A percentile compares a stretch with the other conserved stretches of the same genome.
phyloP scores from a whole-genome alignment of 64 coral and sea anemone species.

The Hydrozoanthus tunicans region DNA sequence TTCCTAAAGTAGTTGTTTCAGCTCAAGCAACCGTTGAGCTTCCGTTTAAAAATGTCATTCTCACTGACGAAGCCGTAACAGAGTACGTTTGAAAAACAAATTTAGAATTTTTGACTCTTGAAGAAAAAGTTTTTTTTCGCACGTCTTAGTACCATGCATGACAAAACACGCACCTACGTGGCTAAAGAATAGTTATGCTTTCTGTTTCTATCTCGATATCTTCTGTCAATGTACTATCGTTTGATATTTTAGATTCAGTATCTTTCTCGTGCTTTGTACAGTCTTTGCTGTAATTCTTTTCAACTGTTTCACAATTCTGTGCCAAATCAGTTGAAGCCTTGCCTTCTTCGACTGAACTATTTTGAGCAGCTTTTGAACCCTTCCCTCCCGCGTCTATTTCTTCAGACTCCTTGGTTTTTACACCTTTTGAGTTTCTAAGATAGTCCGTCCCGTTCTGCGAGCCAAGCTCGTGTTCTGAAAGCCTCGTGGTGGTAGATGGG shows the following conservation, averaged over 20 bases:
- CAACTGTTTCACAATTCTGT: background rate
- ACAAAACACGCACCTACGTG: too few relatives aligned
- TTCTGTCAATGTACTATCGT: constrained; percentile 10
- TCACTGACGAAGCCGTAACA: too few relatives aligned
- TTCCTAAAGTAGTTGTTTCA: too few relatives aligned
- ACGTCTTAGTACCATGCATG: too few relatives aligned
- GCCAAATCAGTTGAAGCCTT: background rate
- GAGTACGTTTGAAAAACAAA: too few relatives aligned
- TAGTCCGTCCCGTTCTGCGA: background rate
- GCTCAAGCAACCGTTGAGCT: too few relatives aligned
- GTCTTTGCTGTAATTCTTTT: background rate
- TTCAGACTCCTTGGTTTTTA: background rate
- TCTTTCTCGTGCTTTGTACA: background rate
- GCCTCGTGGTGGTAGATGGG: background rate
- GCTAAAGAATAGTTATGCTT: too few relatives aligned
- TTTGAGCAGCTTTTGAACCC: background rate
- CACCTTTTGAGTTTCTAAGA: background rate
- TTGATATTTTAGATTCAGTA: constrained; percentile 4
- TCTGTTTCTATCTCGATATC: background rate
- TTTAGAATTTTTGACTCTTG: too few relatives aligned
- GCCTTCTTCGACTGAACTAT: background rate
- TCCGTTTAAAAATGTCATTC: too few relatives aligned
- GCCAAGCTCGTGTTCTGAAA: background rate
- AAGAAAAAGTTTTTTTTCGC: too few relatives aligned
- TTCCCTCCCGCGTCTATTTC: background rate